phyloP scores from a whole-genome alignment of 2,797 vertebrate species.

The Pipistrellus nathusii region DNA sequence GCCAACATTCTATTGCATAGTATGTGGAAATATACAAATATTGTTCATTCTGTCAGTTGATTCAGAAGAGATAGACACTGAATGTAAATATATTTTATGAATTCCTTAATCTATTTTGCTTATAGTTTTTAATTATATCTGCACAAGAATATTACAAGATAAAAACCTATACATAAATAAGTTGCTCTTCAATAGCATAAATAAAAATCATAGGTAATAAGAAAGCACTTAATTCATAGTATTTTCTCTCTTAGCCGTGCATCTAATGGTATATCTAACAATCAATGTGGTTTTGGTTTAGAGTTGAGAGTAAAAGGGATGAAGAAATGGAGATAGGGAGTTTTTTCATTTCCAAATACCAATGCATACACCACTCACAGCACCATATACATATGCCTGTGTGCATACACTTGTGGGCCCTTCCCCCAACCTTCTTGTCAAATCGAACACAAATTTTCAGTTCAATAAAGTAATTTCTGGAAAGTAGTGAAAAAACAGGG shows the following conservation, averaged over 20 bases:
- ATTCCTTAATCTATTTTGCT: constrained; percentile 13
- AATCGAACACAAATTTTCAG: constrained; percentile 37
- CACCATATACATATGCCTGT: not conserved
- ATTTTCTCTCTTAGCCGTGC: not conserved
- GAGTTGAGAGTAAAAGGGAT: not conserved
- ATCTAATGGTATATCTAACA: not conserved
- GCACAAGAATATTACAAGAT: not conserved
- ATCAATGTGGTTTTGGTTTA: not conserved
- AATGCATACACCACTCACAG: not conserved
- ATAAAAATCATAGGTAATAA: constrained; percentile 8
- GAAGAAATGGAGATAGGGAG: not conserved
- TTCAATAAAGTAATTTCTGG: constrained; percentile 40
- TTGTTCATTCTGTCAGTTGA: not conserved
- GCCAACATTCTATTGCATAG: not conserved
- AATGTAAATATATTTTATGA: not conserved
- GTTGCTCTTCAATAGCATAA: not conserved
- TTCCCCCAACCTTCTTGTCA: not conserved
- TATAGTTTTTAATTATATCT: constrained; percentile 10
- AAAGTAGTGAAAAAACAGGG: constrained; percentile 10
- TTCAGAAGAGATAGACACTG: not conserved
- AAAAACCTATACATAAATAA: constrained; percentile 25
- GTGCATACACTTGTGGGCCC: not conserved
- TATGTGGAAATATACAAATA: not conserved
- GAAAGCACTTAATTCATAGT: not conserved
- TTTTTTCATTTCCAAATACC: not conserved